Percentiles rank a stretch among this genome's conserved stretches.
phyloP scores from a whole-genome alignment of 1,140 invertebrate species.

The Tetraneura akinire region DNA sequence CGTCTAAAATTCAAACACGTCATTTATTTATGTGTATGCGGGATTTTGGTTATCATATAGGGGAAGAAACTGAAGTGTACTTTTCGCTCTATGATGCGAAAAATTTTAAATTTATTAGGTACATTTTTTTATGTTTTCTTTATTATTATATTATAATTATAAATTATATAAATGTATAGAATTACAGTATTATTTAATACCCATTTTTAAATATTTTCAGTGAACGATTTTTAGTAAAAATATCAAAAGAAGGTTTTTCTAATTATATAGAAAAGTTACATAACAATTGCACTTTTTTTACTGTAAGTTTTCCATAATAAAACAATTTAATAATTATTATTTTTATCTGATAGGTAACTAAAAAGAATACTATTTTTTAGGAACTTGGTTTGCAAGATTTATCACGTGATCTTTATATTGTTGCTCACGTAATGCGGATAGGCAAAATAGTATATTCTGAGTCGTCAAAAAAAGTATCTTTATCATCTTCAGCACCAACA shows the following conservation, averaged over 20 bases:
- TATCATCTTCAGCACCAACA: constrained; percentile 59
- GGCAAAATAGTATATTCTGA: constrained; percentile 85
- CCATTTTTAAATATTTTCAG: constrained; percentile 61
- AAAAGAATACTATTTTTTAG: constrained; percentile 55
- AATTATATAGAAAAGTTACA: constrained; percentile 86
- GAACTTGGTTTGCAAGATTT: constrained; percentile 79
- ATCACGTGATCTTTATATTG: constrained; percentile 78
- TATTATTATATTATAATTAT: neutral
- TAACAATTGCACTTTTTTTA: constrained; percentile 86
- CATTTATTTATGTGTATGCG: constrained; percentile 86
- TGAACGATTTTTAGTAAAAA: constrained; percentile 83
- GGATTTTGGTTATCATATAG: constrained; percentile 81
- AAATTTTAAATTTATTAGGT: constrained; percentile 65
- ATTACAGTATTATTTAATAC: neutral
- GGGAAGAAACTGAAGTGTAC: constrained; percentile 85
- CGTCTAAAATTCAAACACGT: constrained; percentile 72
- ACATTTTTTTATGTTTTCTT: neutral
- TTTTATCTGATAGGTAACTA: neutral
- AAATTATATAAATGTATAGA: neutral
- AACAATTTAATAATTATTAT: no score
- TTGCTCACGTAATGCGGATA: constrained; percentile 84
- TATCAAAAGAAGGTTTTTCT: constrained; percentile 86
- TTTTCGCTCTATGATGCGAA: constrained; percentile 83
- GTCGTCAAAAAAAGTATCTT: constrained; percentile 66
- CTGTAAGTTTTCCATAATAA: constrained; percentile 66